phyloP scores from a whole-genome alignment of 2,113 vertebrate genomes.

The Brienomyrus brachyistius region DNA sequence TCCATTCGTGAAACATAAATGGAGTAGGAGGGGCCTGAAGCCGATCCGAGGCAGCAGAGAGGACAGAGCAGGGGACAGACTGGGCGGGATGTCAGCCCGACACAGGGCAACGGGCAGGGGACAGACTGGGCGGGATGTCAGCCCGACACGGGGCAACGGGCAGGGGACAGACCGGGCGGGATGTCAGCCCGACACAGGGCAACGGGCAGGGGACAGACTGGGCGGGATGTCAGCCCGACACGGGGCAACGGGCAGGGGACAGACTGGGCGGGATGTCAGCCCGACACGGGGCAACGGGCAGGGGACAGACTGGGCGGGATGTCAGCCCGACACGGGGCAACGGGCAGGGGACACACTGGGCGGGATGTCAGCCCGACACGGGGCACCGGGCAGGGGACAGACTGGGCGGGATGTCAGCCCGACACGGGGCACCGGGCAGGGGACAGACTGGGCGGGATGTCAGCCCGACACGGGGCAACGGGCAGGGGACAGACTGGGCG shows the following conservation, averaged over 20 bases:
- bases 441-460: too few relatives aligned
- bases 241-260: not conserved
- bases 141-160: too few relatives aligned
- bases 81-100: not conserved
- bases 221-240: too few relatives aligned
- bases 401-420: not conserved
- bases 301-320: not conserved
- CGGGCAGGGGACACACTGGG: too few relatives aligned
- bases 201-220: not conserved
- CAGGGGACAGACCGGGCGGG: too few relatives aligned
- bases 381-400: not conserved
- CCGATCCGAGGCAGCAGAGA: not conserved
- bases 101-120: not conserved
- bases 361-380: too few relatives aligned
- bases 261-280: too few relatives aligned
- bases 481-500: too few relatives aligned
- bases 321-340: too few relatives aligned
- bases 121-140: too few relatives aligned
- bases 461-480: not conserved
- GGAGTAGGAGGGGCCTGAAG: not conserved
- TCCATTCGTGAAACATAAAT: not conserved
- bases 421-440: not conserved
- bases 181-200: too few relatives aligned
- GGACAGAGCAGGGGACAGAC: not conserved
- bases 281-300: not conserved